Evolutionary conservation across 2,113 vertebrate genomes (phyloP), one percentile per base, ranked within the genome.

Genomic region (Tonatia bakeri): DNA sequence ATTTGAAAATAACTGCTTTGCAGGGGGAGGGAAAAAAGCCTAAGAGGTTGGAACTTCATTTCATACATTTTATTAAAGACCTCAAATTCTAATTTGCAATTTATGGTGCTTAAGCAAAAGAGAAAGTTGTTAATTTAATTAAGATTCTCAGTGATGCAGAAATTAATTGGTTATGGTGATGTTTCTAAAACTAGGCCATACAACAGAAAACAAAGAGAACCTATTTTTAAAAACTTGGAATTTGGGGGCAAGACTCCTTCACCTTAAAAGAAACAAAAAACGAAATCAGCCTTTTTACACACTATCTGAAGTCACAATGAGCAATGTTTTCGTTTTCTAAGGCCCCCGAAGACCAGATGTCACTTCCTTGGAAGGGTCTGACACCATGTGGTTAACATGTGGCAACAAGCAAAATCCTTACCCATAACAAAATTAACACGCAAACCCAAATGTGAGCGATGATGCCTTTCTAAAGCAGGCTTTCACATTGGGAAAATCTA

Each of bases 381-480:
- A 91, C n/a, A 72, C 96, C 96, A 96, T 94, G 96, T 95, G 97
- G 96, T 52, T 77, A 77, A 82, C 97, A 96, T 96, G 97, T 96
- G 96, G 92, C 96, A 82, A 54, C 70, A 43, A 45, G 91, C 67
- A 38, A 28, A 47, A 45, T 15, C 45, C 61, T 93, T 28, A 86
- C 19, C 93, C 84, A 31, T 45, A 77, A 92, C 72, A 80, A 93
- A 95, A 85, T 52, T 95, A 84, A 90, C 70, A 86, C 22, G 80
- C 65, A 38, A 84, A 85, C 16, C 56, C 87, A 76, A 92, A 70
- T 50, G 56, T 10, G 45, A 83, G 52, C 50, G 36, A 88, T 26
- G 33, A 40, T 20, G 22, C 28, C 54, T 10, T 38, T 65, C 73
- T 20, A n/a, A 85, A 69, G 28, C 4, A 67, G 73, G 15, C 40